Conservation (phyloP, 2,113 vertebrate genomes). For the Lampris megalopsis region DNA sequence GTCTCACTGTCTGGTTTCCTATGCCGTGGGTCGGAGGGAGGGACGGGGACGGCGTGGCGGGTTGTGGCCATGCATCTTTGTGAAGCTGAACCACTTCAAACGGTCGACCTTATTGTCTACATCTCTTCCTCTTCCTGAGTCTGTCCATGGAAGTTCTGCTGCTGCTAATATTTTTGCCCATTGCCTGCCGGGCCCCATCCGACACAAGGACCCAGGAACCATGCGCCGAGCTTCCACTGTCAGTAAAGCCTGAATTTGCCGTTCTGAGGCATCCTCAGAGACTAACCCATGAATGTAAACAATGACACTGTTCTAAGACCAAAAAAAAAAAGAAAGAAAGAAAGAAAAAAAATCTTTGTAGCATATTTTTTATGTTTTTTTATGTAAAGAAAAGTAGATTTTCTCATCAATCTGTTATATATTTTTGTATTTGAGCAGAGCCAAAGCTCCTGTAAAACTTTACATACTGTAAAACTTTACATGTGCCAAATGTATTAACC, state of each 20-base stretch:
- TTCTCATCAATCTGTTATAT: neutral
- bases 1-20: slow-evolving; percentile 15
- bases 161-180: slow-evolving; percentile 21
- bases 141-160: slow-evolving; percentile 40
- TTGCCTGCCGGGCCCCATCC: slow-evolving; percentile 46
- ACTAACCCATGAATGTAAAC: slow-evolving; percentile 18
- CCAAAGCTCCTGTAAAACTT: too few relatives aligned
- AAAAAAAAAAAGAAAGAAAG: neutral
- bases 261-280: slow-evolving; percentile 28
- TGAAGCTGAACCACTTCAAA: slow-evolving; percentile 71
- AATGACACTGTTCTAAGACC: slow-evolving; percentile 3
- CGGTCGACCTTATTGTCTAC: slow-evolving; percentile 60
- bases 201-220: slow-evolving; percentile 31
- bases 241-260: neutral
- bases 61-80: slow-evolving; percentile 46
- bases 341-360: too few relatives aligned
- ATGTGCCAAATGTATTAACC: too few relatives aligned
- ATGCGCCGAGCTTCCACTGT: slow-evolving; percentile 25
- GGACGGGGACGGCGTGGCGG: slow-evolving; percentile 30
- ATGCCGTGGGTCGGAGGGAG: slow-evolving; percentile 29
- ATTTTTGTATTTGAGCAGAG: slow-evolving; percentile 20
- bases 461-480: too few relatives aligned
- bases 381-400: neutral
- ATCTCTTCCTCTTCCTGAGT: slow-evolving; percentile 68
- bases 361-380: too few relatives aligned